phyloP scores from a whole-genome alignment of 2,888 invertebrate species.

The Cosmia pyralina region DNA sequence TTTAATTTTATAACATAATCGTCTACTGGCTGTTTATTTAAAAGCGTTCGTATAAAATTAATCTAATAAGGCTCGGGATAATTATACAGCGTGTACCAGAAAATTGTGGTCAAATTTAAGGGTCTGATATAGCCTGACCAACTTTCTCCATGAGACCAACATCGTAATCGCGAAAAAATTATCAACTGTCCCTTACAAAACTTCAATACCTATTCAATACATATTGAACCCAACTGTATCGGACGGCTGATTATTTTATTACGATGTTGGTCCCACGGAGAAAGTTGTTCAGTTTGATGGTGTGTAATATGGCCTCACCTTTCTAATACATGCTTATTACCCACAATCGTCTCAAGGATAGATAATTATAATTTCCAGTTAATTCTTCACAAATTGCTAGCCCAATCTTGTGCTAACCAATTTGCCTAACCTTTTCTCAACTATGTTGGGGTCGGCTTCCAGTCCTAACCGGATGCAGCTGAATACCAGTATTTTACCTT shows the following conservation, averaged over 20 bases:
- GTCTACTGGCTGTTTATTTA: conserved; percentile 2
- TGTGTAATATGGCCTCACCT: neutral
- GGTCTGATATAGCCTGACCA: neutral
- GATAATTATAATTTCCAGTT: conserved; percentile 1
- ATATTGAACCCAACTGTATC: too few species aligned
- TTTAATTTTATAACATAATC: neutral
- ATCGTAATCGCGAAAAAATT: too few species aligned
- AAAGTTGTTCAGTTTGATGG: too few species aligned
- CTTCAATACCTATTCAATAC: too few species aligned
- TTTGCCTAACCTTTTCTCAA: too few species aligned
- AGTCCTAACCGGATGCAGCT: too few species aligned
- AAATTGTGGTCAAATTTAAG: neutral
- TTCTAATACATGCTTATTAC: neutral
- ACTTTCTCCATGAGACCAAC: too few species aligned
- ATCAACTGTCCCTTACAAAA: too few species aligned
- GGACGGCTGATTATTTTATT: too few species aligned
- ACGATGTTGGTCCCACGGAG: too few species aligned
- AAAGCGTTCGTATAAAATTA: conserved; percentile 8
- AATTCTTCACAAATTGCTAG: neutral
- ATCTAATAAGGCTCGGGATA: neutral
- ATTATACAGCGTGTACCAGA: neutral
- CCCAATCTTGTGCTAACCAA: neutral
- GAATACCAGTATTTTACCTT: too few species aligned
- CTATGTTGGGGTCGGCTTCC: too few species aligned
- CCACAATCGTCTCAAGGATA: neutral